Evolutionary conservation across 2,888 invertebrate genomes (phyloP).

Genomic region (Platypus cylindrus): DNA sequence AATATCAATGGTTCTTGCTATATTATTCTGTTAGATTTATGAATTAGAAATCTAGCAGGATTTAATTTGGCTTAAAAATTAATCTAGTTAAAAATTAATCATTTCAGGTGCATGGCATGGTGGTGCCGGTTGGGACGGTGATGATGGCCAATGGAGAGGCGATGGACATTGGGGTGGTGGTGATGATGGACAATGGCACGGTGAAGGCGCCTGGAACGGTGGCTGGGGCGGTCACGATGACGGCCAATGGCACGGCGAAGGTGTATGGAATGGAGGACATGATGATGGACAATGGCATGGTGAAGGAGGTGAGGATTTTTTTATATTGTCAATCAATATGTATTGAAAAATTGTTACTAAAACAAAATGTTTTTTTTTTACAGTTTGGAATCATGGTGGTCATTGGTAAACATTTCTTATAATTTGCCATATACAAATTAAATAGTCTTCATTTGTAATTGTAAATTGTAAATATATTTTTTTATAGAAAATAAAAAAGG

Average conservation of each 20-base stretch:
- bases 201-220: slow-evolving; percentile 8
- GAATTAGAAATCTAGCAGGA: too few species aligned
- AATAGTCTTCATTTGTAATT: too few species aligned
- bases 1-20: neutral
- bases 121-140: slow-evolving; percentile 10
- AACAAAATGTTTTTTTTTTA: too few species aligned
- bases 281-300: slow-evolving; percentile 14
- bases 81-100: neutral
- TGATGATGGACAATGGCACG: slow-evolving; percentile 13
- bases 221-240: slow-evolving; percentile 10
- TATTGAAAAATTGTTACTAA: too few species aligned
- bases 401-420: too few species aligned
- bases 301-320: slow-evolving; percentile 12
- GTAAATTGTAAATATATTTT: too few species aligned
- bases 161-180: slow-evolving; percentile 12
- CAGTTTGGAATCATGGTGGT: slow-evolving; percentile 9
- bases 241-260: slow-evolving; percentile 11
- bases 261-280: slow-evolving; percentile 9
- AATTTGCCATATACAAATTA: too few species aligned
- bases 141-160: slow-evolving; percentile 13
- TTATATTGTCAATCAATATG: too few species aligned
- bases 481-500: too few species aligned
- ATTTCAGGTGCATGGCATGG: slow-evolving; percentile 6
- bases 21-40: too few species aligned
- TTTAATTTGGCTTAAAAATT: too few species aligned